Conservation (phyloP, 2,888 invertebrate species). For the Sthenelais limicola region DNA sequence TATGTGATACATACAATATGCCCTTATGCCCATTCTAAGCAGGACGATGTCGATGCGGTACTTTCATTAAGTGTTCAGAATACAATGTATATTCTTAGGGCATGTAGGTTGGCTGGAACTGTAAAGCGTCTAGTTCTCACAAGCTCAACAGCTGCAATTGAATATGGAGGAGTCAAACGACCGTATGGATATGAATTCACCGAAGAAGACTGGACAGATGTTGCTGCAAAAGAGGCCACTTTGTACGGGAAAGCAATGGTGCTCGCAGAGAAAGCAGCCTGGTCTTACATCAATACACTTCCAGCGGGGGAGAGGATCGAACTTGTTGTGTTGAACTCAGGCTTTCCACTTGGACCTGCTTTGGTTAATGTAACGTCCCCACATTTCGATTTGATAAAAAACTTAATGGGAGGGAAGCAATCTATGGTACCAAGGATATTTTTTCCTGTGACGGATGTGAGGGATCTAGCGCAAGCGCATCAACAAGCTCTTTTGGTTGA, state of each 20-base stretch:
- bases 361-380: not conserved
- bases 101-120: conserved; percentile 9
- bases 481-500: conserved; percentile 6
- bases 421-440: conserved; percentile 7
- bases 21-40: not conserved
- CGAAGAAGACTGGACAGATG: conserved; percentile 24
- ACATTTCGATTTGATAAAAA: conserved; percentile 11
- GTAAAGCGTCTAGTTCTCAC: conserved; percentile 12
- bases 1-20: conserved; percentile 16
- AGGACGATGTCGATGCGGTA: conserved; percentile 24
- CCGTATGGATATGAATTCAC: not conserved
- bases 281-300: conserved; percentile 12
- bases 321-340: conserved; percentile 16
- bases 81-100: not conserved
- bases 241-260: conserved; percentile 26
- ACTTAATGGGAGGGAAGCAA: not conserved
- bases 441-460: conserved; percentile 27
- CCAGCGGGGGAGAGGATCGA: conserved; percentile 27
- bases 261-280: conserved; percentile 12
- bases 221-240: conserved; percentile 8
- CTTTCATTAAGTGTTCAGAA: conserved; percentile 18
- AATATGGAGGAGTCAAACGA: not conserved
- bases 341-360: conserved; percentile 15
- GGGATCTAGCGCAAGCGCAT: conserved; percentile 16
- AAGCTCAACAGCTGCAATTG: conserved; percentile 18